A percentile compares a stretch with the other conserved stretches of the same genome.
Conservation (phyloP, 2,888 invertebrate species). For the Altica lythri region DNA sequence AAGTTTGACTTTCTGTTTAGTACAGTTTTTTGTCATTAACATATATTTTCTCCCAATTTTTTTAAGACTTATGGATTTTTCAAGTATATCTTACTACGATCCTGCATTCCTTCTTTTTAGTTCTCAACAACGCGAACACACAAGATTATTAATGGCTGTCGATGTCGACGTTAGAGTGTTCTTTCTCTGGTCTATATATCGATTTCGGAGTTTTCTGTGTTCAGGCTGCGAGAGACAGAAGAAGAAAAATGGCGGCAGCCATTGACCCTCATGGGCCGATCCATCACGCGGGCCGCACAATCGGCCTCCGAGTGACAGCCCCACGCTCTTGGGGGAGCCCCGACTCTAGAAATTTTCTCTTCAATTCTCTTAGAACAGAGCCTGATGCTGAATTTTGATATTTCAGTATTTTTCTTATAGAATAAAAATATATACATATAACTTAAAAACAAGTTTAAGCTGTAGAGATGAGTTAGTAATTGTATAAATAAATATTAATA, state of each 20-base stretch:
- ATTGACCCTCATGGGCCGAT: constrained; percentile 66
- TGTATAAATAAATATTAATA: not conserved
- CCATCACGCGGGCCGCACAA: constrained; percentile 55
- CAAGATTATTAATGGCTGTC: constrained; percentile 44
- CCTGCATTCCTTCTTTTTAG: constrained; percentile 32
- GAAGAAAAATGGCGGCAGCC: constrained; percentile 66
- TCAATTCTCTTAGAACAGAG: constrained; percentile 9
- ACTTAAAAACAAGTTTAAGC: too few species aligned
- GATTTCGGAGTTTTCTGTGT: constrained; percentile 50
- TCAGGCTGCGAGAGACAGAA: constrained; percentile 61
- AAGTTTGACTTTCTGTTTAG: too few species aligned
- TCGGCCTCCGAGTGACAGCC: constrained; percentile 41
- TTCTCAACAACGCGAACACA: constrained; percentile 23
- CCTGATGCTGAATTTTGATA: too few species aligned
- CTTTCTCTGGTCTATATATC: constrained; percentile 46
- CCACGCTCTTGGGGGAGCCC: constrained; percentile 27
- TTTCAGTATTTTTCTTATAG: too few species aligned
- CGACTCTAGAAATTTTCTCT: constrained; percentile 11
- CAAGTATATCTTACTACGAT: too few species aligned
- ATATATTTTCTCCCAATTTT: too few species aligned
- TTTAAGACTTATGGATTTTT: too few species aligned
- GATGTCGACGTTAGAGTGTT: constrained; percentile 43
- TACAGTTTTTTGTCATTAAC: too few species aligned
- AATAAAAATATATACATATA: too few species aligned
- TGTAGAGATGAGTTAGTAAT: not conserved